phyloP scores from a whole-genome alignment of 2,888 invertebrate genomes.

The Petrophora chlorosata region DNA sequence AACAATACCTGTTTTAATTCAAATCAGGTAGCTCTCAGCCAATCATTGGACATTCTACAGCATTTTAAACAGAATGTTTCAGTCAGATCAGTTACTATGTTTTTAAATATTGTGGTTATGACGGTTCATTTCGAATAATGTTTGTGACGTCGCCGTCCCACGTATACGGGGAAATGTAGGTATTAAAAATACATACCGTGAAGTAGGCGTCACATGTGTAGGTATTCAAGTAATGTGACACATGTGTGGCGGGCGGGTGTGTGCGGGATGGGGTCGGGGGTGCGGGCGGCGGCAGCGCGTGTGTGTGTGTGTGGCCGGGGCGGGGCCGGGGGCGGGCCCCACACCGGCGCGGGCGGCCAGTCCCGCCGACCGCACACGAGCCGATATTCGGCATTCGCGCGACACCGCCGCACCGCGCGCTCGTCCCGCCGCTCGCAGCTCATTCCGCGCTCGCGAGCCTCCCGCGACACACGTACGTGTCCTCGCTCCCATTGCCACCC shows the following conservation, averaged over 20 bases:
- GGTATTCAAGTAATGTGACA: slow-evolving; percentile 72
- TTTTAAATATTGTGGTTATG: neutral
- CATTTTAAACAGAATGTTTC: slow-evolving; percentile 1
- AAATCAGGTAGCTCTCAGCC: slow-evolving; percentile 17
- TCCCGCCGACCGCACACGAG: slow-evolving; percentile 62
- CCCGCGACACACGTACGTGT: slow-evolving; percentile 65
- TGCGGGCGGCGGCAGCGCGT: slow-evolving; percentile 51
- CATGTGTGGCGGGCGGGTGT: slow-evolving; percentile 56
- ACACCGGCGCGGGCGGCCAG: slow-evolving; percentile 57
- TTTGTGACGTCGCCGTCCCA: slow-evolving; percentile 15
- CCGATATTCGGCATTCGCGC: slow-evolving; percentile 68
- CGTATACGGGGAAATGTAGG: slow-evolving; percentile 51
- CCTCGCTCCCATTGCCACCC: slow-evolving; percentile 50
- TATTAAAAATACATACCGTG: slow-evolving; percentile 72
- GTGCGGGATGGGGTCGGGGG: slow-evolving; percentile 57
- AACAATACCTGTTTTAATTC: slow-evolving; percentile 33
- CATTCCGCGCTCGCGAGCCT: slow-evolving; percentile 66
- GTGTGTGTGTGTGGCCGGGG: slow-evolving; percentile 60
- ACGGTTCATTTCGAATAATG: neutral
- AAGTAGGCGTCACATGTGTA: slow-evolving; percentile 79
- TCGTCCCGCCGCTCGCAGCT: slow-evolving; percentile 46
- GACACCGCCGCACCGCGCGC: slow-evolving; percentile 64
- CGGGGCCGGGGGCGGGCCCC: slow-evolving; percentile 70
- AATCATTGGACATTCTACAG: slow-evolving; percentile 21
- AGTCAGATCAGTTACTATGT: neutral